A percentile compares a stretch with the other conserved stretches of the same genome.
phyloP scores from a whole-genome alignment of 2,797 vertebrate species.

The Gorsachius magnificus region DNA sequence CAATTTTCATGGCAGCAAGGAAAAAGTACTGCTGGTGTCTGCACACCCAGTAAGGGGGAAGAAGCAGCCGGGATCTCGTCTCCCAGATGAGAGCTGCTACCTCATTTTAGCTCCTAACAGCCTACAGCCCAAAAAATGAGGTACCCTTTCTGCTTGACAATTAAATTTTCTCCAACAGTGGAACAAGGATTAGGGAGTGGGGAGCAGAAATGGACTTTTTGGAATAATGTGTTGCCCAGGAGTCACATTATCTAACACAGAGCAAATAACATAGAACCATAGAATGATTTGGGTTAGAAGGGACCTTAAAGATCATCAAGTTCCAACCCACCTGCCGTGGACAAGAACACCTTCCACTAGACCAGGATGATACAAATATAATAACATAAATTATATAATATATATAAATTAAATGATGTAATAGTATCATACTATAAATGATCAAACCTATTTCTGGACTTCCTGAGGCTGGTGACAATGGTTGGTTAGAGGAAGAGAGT shows the following conservation, averaged over 20 bases:
- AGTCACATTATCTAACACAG: background rate
- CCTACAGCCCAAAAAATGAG: background rate
- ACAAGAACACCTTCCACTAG: no score
- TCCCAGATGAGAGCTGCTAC: background rate
- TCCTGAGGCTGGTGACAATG: background rate
- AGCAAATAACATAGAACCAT: background rate
- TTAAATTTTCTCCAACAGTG: background rate
- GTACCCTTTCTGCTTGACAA: background rate
- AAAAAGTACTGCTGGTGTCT: background rate
- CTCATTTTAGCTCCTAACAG: background rate
- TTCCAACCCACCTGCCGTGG: no score
- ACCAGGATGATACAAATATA: no score
- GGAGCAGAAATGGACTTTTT: background rate
- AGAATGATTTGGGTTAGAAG: no score
- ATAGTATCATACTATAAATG: background rate
- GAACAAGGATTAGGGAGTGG: background rate
- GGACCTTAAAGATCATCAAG: no score
- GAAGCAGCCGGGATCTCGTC: background rate
- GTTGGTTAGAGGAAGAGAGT: background rate
- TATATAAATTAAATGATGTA: no score
- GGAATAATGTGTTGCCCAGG: background rate
- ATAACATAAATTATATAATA: no score
- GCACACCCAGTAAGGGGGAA: background rate
- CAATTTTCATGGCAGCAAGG: conserved; percentile 70
- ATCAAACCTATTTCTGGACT: background rate